Evolutionary conservation across 2,113 vertebrate species (phyloP), one percentile per base, ranked within the genome.

Genomic region (Pithys albifrons): DNA sequence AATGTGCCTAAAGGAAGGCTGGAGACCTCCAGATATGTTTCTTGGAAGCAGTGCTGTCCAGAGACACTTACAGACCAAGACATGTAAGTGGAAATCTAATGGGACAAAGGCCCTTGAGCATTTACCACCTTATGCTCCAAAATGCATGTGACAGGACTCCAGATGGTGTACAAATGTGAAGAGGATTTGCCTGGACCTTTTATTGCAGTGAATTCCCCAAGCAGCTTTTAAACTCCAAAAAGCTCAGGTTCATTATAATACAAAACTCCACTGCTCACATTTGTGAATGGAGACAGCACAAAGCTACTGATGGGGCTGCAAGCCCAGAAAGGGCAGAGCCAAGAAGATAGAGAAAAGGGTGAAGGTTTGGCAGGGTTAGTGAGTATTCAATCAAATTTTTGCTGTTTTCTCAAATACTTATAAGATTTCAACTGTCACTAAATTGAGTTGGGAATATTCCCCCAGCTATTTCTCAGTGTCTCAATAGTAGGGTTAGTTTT

Each of bases 171-270:
- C 80, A 78, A 81, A 93, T 43, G 89, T 25, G 43, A 87, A 55
- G 55, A 87, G 80, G 77, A 71, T 94, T 89, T 91, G 65, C 73
- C 84, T 93, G 89, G 91, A 70, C 91, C 23, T 91, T 74, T 81
- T 92, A 73, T 69, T 87, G 65, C 35, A 35, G 52, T 55, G 84
- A 91, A 85, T 84, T 96, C 80, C 87, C 84, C 69, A 78, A 29
- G 77, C 41, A 55, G 76, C 43, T 81, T 87, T 95, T 91, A 71
- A 91, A 85, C 28, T 73, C 62, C 28, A 72, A 86, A 80, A 92
- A 89, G 20, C 46, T 23, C 57, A 37, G n/a, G 65, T 54, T 93
- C 29, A 22, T 79, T 91, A 33, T 45, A 72, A 27, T 24, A 33
- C n/a, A 35, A 33, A 74, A 62, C 54, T 48, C n/a, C 8, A 15